Evolutionary conservation across 2,113 vertebrate genomes (phyloP).

Genomic region (Forbesichthys papilliferus): DNA sequence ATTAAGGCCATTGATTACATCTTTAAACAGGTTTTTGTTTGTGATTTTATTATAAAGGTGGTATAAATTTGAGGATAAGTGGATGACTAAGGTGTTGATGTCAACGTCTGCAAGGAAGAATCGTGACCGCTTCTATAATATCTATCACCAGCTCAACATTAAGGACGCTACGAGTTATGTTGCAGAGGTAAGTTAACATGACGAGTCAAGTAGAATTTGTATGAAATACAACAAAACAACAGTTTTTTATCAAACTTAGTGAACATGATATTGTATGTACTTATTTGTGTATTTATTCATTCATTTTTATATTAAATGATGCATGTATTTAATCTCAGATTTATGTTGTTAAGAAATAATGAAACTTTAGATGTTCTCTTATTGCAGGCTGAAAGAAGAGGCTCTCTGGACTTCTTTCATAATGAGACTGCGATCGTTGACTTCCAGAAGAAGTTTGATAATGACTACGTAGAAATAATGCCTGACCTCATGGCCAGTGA

Average conservation of each 20-base stretch:
- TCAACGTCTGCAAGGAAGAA: constrained; percentile 87
- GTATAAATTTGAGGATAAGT: constrained; percentile 86
- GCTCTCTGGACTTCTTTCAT: constrained; percentile 91
- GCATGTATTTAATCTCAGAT: no score
- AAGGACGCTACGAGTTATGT: constrained; percentile 95
- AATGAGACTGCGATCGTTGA: constrained; percentile 84
- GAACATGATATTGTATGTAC: no score
- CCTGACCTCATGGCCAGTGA: constrained; percentile 71
- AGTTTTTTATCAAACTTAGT: no score
- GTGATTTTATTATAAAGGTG: constrained; percentile 74
- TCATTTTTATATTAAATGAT: no score
- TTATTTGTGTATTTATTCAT: no score
- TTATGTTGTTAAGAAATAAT: background rate
- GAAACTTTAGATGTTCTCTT: background rate
- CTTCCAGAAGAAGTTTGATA: constrained; percentile 84
- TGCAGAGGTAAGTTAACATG: constrained; percentile 78
- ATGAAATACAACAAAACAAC: no score
- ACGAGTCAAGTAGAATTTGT: no score
- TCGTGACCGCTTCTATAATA: constrained; percentile 85
- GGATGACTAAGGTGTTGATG: constrained; percentile 87
- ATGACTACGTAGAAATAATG: constrained; percentile 82
- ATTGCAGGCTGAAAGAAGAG: constrained; percentile 86
- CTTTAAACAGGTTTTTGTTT: background rate
- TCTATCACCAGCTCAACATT: constrained; percentile 95
- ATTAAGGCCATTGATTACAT: background rate